These are phyloP conservation scores for Hirundo rustica DNA, from an alignment of 2,797 vertebrate species.

Conservation along the genomic window DNA sequence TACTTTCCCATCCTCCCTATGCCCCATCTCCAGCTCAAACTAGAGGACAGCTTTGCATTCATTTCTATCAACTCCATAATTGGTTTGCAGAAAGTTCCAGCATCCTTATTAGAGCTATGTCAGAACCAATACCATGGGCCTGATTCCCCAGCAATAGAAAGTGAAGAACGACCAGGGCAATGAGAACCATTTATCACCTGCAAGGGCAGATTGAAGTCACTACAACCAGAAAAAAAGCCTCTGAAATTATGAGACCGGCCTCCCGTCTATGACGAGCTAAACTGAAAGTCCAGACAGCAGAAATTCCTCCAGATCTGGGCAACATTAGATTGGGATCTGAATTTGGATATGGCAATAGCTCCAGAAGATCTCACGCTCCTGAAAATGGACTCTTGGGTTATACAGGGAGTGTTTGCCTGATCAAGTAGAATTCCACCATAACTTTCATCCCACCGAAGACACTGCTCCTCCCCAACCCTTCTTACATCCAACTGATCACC, in stretches of 20 bases:
- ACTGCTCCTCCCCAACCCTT: background rate
- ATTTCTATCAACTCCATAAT: slow-evolving; percentile 33
- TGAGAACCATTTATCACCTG: background rate
- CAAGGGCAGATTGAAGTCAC: background rate
- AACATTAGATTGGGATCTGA: background rate
- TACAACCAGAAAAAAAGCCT: background rate
- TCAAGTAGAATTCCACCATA: background rate
- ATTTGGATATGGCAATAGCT: background rate
- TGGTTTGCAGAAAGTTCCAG: slow-evolving; percentile 55
- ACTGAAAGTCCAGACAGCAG: background rate
- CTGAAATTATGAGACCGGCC: background rate
- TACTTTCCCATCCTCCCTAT: slow-evolving; percentile 56
- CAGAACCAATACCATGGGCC: slow-evolving; percentile 11
- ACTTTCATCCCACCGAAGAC: background rate
- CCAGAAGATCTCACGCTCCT: background rate
- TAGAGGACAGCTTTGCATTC: slow-evolving; percentile 51
- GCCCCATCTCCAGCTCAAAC: slow-evolving; percentile 43
- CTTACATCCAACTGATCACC: background rate
- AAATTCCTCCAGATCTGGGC: background rate
- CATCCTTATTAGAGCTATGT: slow-evolving; percentile 44
- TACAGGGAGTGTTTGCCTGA: background rate
- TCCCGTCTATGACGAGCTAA: background rate
- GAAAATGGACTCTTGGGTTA: background rate
- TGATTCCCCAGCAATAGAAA: slow-evolving; percentile 4
- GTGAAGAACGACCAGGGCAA: slow-evolving; percentile 10